phyloP scores from a whole-genome alignment of 2,888 invertebrate genomes.

The Anoncus sp. region DNA sequence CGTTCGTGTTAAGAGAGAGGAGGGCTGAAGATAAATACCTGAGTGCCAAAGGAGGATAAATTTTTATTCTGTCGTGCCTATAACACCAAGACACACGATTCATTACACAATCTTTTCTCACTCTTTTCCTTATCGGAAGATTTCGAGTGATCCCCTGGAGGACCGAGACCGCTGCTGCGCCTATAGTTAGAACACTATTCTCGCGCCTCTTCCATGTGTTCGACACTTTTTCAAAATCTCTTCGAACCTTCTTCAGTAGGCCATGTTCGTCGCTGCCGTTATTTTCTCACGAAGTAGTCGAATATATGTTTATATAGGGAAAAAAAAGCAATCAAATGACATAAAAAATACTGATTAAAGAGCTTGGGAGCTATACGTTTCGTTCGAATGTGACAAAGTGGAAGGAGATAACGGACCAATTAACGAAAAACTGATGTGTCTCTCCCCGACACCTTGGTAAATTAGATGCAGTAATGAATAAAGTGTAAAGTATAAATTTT shows the following conservation, averaged over 20 bases:
- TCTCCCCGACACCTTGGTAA: conserved; percentile 66
- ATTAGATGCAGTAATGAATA: conserved; percentile 64
- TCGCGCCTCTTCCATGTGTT: neutral
- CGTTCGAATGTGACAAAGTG: conserved; percentile 31
- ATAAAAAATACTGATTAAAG: neutral
- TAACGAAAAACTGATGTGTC: conserved; percentile 53
- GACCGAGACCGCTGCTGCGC: neutral
- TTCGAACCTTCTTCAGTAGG: conserved; percentile 4
- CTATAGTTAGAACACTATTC: too few relatives aligned
- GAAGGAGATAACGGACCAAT: conserved; percentile 16
- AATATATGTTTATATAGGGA: neutral
- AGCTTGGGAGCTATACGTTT: neutral
- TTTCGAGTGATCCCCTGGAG: conserved; percentile 18
- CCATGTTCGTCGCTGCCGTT: neutral
- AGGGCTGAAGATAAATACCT: conserved; percentile 32
- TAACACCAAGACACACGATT: conserved; percentile 16
- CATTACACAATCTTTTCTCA: conserved; percentile 31
- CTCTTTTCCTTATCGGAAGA: conserved; percentile 42
- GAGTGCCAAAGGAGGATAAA: conserved; percentile 33
- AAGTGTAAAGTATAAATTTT: conserved; percentile 53
- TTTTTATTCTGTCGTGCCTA: conserved; percentile 9
- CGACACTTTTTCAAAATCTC: conserved; percentile 14
- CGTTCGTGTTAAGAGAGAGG: neutral
- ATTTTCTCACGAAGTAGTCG: conserved; percentile 8
- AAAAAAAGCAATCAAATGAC: neutral